phyloP scores from a whole-genome alignment of 2,113 vertebrate genomes.

The Aptenodytes patagonicus region DNA sequence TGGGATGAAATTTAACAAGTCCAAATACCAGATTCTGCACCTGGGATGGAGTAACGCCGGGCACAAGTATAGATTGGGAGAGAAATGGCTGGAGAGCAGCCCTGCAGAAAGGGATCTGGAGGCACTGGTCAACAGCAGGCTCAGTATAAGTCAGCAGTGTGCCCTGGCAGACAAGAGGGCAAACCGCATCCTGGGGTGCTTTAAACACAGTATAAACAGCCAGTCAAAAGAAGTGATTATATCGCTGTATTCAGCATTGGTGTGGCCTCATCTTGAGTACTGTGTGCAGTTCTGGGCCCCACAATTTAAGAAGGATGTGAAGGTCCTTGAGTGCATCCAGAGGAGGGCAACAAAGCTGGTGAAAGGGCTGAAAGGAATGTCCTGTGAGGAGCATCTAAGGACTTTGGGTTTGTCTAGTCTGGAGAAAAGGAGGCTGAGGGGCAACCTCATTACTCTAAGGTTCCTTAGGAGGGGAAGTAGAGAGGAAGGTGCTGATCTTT shows the following conservation, averaged over 20 bases:
- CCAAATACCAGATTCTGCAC: background rate
- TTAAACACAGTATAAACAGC: background rate
- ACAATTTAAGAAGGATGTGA: background rate
- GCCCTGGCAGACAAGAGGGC: background rate
- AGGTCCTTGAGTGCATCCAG: background rate
- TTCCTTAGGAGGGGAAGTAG: background rate
- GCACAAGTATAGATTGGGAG: background rate
- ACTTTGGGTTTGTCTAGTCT: background rate
- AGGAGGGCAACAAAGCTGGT: background rate
- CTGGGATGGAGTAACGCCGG: rapidly evolving
- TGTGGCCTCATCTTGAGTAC: background rate
- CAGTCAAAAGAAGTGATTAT: background rate
- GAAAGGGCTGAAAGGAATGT: background rate
- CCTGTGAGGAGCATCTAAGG: background rate
- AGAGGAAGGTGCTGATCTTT: background rate
- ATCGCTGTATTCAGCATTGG: background rate
- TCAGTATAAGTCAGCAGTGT: background rate
- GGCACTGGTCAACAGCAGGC: background rate
- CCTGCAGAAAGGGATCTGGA: background rate
- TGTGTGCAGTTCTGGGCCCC: background rate
- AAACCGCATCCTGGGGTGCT: background rate
- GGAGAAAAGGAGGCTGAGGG: background rate
- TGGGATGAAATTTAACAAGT: background rate
- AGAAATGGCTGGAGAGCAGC: background rate
- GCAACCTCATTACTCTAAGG: background rate